Evolutionary conservation across 2,113 vertebrate genomes (phyloP).

Genomic region (Eptatretus burgeri): DNA sequence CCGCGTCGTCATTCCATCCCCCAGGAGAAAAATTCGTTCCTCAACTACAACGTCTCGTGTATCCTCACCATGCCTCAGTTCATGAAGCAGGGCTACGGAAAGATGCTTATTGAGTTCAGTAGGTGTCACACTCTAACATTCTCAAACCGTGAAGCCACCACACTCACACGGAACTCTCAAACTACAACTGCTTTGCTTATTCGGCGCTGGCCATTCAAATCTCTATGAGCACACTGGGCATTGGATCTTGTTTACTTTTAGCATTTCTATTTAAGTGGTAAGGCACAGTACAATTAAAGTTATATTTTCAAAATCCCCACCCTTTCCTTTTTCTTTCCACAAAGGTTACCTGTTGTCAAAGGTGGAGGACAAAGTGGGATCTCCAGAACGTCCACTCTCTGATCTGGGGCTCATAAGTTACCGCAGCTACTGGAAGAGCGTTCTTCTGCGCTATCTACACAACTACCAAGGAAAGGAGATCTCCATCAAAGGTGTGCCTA

Average conservation of each 20-base stretch:
- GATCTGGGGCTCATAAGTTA: slow-evolving; percentile 6
- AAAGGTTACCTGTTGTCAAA: slow-evolving; percentile 4
- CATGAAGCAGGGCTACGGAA: slow-evolving; percentile 2
- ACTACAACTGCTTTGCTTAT: no score
- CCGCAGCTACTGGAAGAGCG: slow-evolving; percentile 5
- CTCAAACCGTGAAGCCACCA: not conserved
- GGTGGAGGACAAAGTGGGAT: slow-evolving; percentile 4
- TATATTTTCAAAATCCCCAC: not conserved
- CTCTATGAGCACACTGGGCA: no score
- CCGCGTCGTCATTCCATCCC: not conserved
- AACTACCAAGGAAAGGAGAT: slow-evolving; percentile 1
- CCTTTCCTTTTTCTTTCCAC: not conserved
- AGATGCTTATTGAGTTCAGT: slow-evolving; percentile 3
- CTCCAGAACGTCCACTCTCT: not conserved
- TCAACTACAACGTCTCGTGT: slow-evolving; percentile 5
- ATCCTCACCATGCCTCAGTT: slow-evolving; percentile 7
- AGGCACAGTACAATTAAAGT: no score
- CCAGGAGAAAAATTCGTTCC: slow-evolving; percentile 6
- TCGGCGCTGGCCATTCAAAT: no score
- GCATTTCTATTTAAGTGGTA: no score
- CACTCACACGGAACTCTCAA: no score
- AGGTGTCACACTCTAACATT: not conserved
- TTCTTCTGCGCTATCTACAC: slow-evolving; percentile 3
- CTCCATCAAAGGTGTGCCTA: slow-evolving; percentile 5
- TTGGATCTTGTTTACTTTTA: no score